Conservation (phyloP, 2,797 vertebrate genomes). For the Sebastes glaucus region DNA sequence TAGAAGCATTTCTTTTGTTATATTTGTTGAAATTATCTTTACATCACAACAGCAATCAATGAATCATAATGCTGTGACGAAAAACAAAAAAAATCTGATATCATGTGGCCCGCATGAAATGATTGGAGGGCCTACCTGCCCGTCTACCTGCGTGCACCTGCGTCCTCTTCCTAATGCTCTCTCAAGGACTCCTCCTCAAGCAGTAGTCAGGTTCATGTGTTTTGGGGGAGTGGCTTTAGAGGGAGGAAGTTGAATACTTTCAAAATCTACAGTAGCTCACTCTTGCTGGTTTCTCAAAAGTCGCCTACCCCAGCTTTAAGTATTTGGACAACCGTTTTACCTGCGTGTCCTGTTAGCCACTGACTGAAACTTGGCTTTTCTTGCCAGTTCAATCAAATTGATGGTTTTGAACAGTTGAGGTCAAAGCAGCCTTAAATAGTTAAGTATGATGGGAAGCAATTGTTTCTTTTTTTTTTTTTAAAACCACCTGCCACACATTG, state of each 20-base stretch:
- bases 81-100: neutral
- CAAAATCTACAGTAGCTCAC: neutral
- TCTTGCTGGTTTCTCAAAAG: neutral
- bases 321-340: neutral
- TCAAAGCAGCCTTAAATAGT: neutral
- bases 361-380: neutral
- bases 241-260: neutral
- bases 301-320: neutral
- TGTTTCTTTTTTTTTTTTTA: neutral
- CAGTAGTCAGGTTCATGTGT: neutral
- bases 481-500: neutral
- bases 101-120: neutral
- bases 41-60: neutral
- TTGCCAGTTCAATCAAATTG: neutral
- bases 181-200: fast-evolving
- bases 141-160: neutral
- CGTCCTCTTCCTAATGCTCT: neutral
- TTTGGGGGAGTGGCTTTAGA: neutral
- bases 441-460: neutral
- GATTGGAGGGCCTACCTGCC: neutral
- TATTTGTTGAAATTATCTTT: neutral
- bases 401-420: neutral
- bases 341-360: neutral
- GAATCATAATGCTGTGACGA: neutral
- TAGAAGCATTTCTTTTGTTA: neutral